Conservation (phyloP, 2,113 vertebrate species). For the Sturnira hondurensis region DNA sequence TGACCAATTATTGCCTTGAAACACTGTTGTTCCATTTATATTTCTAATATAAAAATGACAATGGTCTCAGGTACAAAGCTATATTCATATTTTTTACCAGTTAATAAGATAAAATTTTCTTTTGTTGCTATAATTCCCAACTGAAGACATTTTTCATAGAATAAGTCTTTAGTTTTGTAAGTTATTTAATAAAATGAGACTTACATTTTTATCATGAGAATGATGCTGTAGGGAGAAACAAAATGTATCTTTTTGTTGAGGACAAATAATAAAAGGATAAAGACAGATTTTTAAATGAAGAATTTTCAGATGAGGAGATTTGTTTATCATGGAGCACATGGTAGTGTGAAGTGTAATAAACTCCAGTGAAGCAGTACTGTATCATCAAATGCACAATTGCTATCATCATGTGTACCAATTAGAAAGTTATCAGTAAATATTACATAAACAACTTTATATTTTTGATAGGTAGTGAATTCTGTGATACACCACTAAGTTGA, state of each 20-base stretch:
- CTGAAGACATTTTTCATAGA: constrained; percentile 15
- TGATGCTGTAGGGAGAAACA: not conserved
- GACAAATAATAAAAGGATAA: constrained; percentile 8
- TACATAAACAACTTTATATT: not conserved
- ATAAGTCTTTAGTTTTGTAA: not conserved
- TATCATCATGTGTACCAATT: not conserved
- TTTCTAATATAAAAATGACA: not conserved
- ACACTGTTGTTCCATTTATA: not conserved
- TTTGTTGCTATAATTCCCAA: not conserved
- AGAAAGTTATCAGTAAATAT: not conserved
- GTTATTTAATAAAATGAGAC: constrained; percentile 25
- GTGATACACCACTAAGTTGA: not conserved
- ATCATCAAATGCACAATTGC: not conserved
- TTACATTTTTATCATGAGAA: constrained; percentile 25
- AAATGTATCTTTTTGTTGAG: not conserved
- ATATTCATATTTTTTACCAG: not conserved
- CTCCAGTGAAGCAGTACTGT: not conserved
- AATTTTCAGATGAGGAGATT: not conserved
- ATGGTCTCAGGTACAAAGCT: not conserved
- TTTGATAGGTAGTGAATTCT: not conserved
- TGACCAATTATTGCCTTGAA: not conserved
- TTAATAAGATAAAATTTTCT: not conserved
- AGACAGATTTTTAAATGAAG: not conserved
- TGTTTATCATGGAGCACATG: not conserved
- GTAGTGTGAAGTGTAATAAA: not conserved